Evolutionary conservation across 1,140 invertebrate genomes (phyloP).

Genomic region (Chrysopa pallens): DNA sequence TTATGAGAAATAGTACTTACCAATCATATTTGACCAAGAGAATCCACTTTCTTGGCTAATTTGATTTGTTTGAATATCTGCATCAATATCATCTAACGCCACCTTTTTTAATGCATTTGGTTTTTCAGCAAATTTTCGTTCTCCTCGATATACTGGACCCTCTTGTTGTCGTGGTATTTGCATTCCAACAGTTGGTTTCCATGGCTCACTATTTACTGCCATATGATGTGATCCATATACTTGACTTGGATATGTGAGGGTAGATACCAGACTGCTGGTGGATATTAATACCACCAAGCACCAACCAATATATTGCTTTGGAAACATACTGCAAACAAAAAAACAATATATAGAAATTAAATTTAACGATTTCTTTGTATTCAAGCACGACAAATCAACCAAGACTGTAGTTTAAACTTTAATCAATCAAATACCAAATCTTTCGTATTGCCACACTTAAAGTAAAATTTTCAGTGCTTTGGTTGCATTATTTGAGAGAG

Average conservation of each 20-base stretch:
- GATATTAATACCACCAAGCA: constrained; percentile 29
- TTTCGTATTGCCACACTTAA: too few relatives aligned
- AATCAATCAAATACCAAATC: too few relatives aligned
- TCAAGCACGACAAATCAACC: too few relatives aligned
- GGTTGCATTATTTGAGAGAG: too few relatives aligned
- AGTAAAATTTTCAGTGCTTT: too few relatives aligned
- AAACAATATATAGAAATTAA: too few relatives aligned
- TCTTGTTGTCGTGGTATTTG: constrained; percentile 16
- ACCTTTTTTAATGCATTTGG: constrained; percentile 76
- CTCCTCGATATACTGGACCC: constrained; percentile 29
- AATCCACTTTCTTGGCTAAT: constrained; percentile 56
- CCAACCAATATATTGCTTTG: constrained; percentile 29
- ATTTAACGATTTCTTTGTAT: too few relatives aligned
- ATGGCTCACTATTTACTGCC: not conserved
- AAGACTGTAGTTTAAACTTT: too few relatives aligned
- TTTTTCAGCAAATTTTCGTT: constrained; percentile 70
- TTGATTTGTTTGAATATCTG: constrained; percentile 59
- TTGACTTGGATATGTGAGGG: constrained; percentile 32
- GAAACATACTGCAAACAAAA: constrained; percentile 20
- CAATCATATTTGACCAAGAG: constrained; percentile 70
- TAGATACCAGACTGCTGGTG: constrained; percentile 30
- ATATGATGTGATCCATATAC: constrained; percentile 4
- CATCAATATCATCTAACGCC: constrained; percentile 54
- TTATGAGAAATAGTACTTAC: constrained; percentile 28
- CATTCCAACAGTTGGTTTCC: not conserved